Percentiles rank a stretch among this genome's conserved stretches.
phyloP scores from a whole-genome alignment of 2,113 vertebrate genomes.

The Xerus inauris region DNA sequence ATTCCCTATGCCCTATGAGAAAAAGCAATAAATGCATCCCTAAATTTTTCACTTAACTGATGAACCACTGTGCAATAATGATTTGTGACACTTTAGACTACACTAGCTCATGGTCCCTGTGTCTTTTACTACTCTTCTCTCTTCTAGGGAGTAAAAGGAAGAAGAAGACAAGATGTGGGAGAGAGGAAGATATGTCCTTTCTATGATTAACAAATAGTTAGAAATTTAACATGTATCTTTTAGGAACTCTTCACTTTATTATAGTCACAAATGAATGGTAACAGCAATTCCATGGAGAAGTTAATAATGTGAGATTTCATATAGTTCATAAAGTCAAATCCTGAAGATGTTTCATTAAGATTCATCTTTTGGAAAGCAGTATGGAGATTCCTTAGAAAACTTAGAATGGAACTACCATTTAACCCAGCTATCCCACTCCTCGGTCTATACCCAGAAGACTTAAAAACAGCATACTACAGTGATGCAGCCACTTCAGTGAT shows the following conservation, averaged over 20 bases:
- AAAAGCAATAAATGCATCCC: not conserved
- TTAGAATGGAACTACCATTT: too few relatives aligned
- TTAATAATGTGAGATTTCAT: not conserved
- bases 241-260: not conserved
- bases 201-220: not conserved
- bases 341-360: not conserved
- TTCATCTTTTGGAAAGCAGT: too few relatives aligned
- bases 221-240: not conserved
- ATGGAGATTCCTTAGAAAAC: too few relatives aligned
- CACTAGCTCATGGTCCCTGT: not conserved
- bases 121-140: not conserved
- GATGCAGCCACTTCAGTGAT: too few relatives aligned
- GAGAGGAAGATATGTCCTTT: not conserved
- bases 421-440: too few relatives aligned
- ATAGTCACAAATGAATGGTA: not conserved
- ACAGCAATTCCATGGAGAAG: not conserved
- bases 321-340: not conserved
- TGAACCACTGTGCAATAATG: not conserved
- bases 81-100: not conserved
- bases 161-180: not conserved
- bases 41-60: not conserved
- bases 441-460: too few relatives aligned
- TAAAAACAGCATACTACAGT: too few relatives aligned
- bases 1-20: not conserved
- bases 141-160: not conserved